Base-by-base conservation (phyloP, 2,113 vertebrate species). In the Ranitomeya imitator region DNA sequence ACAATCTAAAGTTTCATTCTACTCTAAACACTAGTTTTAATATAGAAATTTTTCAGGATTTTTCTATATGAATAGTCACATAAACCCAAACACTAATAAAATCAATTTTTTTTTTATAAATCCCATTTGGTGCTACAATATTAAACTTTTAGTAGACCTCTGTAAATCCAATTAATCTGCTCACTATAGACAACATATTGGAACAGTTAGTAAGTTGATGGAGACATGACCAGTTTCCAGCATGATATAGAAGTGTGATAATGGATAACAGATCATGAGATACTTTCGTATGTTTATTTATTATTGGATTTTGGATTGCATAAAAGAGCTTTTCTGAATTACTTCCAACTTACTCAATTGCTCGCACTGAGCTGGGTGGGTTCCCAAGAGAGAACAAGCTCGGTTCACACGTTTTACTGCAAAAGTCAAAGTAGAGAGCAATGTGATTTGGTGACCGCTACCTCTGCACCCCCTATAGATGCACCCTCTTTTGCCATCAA, bases 241-340 rank as follows among this genome's bases (percentile, higher is more conserved):
- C 73, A 13, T 54, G 52, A 79, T 78, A 55, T 26, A 21, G 77
- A 79, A n/a, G 21, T 57, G 77, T 79, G 51, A 57, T 23, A 79
- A 79, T 57, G n/a, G 57, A 23, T 23, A 79, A 57, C 77, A 78
- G 76, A 52, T 19, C 77, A 55, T 55, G 73, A 55, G 52, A 79
- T 57, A 23, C 52, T 79, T 45, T 79, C 26, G 1, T 21, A 76
- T 52, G 73, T 76, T 52, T 76, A 76, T 52, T 76, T 9, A 52
- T 76, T 76, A 76, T 52, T 76, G 45, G 73, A 52, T 76, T 76
- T 76, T 37, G 73, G 73, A 76, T 76, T 19, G 37, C 23, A 76
- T 76, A 21, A 76, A 76, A 76, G 45, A 76, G 45, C 73, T 76
- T 76, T n/a, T 52, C 18, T 19, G 45, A 76, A 76, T 52, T 76